A percentile compares a stretch with the other conserved stretches of the same genome.
Evolutionary conservation across 1,140 invertebrate genomes (phyloP).

Genomic region (Sinonovacula constricta): DNA sequence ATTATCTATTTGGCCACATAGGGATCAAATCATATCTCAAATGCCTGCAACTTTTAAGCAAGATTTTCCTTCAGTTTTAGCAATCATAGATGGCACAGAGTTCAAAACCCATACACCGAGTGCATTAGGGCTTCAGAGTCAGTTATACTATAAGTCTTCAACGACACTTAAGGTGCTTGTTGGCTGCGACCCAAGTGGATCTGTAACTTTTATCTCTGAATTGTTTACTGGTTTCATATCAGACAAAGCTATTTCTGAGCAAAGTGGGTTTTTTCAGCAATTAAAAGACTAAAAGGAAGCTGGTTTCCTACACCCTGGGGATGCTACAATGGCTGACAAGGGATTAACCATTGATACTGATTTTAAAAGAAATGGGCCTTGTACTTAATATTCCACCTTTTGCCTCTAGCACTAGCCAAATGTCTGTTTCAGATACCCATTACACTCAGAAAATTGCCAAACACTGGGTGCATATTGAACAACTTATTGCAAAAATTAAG

Average conservation of each 20-base stretch:
- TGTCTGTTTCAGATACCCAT: conserved; percentile 23
- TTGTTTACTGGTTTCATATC: conserved; percentile 48
- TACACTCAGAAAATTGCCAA: conserved; percentile 53
- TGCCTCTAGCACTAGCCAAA: conserved; percentile 1
- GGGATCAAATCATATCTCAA: conserved; percentile 25
- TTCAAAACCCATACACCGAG: conserved; percentile 41
- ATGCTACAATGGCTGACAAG: conserved; percentile 38
- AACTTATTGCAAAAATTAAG: conserved; percentile 55
- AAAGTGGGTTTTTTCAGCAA: conserved; percentile 31
- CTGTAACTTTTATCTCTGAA: conserved; percentile 49
- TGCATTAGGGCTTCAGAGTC: conserved; percentile 17
- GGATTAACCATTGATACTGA: conserved; percentile 19
- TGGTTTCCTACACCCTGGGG: conserved; percentile 4
- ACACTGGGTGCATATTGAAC: conserved; percentile 56
- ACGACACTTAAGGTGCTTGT: conserved; percentile 48
- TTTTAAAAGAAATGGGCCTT: not conserved
- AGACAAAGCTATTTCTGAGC: conserved; percentile 40
- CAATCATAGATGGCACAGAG: conserved; percentile 56
- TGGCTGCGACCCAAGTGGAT: conserved; percentile 39
- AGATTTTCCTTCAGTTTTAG: conserved; percentile 36
- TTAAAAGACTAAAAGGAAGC: conserved; percentile 1
- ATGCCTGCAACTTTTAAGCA: conserved; percentile 48
- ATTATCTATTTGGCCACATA: conserved; percentile 47
- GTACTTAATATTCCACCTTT: conserved; percentile 21
- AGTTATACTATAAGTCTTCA: conserved; percentile 38